Base-by-base conservation (phyloP, 2,888 invertebrate genomes). In the Rotaria socialis region DNA sequence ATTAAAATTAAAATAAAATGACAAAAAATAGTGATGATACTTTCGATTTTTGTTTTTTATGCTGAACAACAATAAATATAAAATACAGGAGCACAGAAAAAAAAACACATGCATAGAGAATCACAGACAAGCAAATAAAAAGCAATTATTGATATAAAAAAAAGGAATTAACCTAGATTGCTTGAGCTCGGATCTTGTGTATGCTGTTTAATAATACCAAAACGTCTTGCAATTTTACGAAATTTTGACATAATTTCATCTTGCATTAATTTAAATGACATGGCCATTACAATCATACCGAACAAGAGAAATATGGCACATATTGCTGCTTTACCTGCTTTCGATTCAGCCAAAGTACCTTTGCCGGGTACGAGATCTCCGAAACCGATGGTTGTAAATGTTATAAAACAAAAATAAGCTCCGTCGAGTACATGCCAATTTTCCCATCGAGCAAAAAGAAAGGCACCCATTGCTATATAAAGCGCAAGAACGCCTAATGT, bases 401-500 rank as follows among this genome's bases (percentile, higher is more conserved):
- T 87, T 24, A 87, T 87, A 67, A 87, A 87, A 86, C 87, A 87
- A 85, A 87, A 87, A 85, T 87, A 87, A 58, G 87, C 87, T 56
- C 87, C 87, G 47, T 86, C 87, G 27, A 87, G 67, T 58, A 87
- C 84, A 52, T 55, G 43, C 87, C 87, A 87, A 35, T 80, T 60
- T 84, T 87, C 87, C 74, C 87, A 87, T 67, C 67, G 85, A 52
- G 85, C 86, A 80, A 87, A 87, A n/a, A 87, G 67, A 27, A 85
- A 85, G 14, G 87, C 87, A 55, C 87, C 87, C 22, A 84, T 84
- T 50, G 87, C 84, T 8, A 87, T 87, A 80, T 87, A 87, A n/a
- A 86, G 24, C n/a, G 86, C 85, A 35, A 87, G 47, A 6, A 87
- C 87, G 24, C 85, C 86, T 74, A 87, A 52, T 35, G 86, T 86